Evolutionary conservation across 2,797 vertebrate genomes (phyloP), one percentile per base, ranked within the genome.

Genomic region (Neosalanx taihuensis): DNA sequence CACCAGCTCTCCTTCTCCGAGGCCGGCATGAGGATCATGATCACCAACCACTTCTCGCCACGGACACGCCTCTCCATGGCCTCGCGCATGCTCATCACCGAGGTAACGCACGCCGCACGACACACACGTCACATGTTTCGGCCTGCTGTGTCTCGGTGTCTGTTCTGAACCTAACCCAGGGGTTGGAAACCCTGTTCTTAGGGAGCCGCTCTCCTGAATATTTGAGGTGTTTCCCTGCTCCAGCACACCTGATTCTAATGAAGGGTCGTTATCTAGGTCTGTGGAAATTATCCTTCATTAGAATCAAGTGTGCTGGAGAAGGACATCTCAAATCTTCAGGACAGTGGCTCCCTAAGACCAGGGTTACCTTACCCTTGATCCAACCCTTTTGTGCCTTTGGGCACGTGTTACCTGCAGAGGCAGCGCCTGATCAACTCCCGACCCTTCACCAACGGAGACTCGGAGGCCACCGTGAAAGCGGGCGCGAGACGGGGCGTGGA

Each of bases 1-100:
- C 97, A 98, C 86, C 97, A 98, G 91, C 94, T 99, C 71, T 93
- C 95, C 1, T 99, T 99, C 89, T 98, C 97, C 0, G 97, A 99
- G 87, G 98, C 97, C 37, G 95, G 98, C 41, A 94, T 99, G 87
- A 94, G 98, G 80, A 96, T 99, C 88, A 99, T 99, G 98, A 99
- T 99, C 89, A 99, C 98, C 71, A 98, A 93, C 79, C 97, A 99
- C 86, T 99, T 99, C 76, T 97, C 96, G 56, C 97, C 98, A 3
- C 95, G 95, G 83, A 99, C 98, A 64, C 93, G 98, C 23, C 96
- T 99, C 81, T 96, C 97, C 80, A 99, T 99, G 98, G 98, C 98
- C 75, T 99, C 97, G 23, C 94, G 97, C n/a, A 98, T 99, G 96
- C 86, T 99, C 72, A 99, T 99, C 89, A 98, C 94, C 23, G 98